A percentile compares a stretch with the other conserved stretches of the same genome.
These are phyloP conservation scores for Drosophila macrospina DNA, from an alignment of 2,888 invertebrate species.

Conservation along the genomic window DNA sequence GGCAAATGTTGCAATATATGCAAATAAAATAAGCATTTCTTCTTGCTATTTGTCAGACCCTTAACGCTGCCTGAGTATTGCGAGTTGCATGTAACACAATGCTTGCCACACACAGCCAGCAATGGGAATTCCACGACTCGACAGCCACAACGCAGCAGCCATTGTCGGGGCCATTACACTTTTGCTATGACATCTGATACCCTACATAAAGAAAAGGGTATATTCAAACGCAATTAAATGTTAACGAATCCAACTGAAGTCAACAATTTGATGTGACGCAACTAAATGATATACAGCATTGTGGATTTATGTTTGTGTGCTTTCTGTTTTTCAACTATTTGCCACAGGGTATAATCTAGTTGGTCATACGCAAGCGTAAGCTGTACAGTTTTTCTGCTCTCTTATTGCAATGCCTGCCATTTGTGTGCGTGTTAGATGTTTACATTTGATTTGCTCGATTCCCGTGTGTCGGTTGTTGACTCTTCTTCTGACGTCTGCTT, in stretches of 20 bases:
- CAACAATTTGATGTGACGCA: not conserved
- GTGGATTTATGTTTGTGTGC: not conserved
- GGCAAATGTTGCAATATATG: slow-evolving; percentile 71
- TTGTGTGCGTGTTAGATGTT: slow-evolving; percentile 50
- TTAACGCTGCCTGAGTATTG: slow-evolving; percentile 41
- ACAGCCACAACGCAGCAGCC: slow-evolving; percentile 20
- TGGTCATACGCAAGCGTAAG: not conserved
- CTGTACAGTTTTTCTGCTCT: slow-evolving; percentile 12
- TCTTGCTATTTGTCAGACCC: slow-evolving; percentile 62
- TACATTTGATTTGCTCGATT: slow-evolving; percentile 76
- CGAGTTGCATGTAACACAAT: slow-evolving; percentile 52
- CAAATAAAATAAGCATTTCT: slow-evolving; percentile 75
- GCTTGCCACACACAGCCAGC: slow-evolving; percentile 33
- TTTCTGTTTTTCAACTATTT: not conserved
- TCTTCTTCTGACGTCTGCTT: slow-evolving; percentile 15
- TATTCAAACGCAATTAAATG: too few relatives aligned
- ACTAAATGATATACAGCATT: not conserved
- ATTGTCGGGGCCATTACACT: slow-evolving; percentile 36
- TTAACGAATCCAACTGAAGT: not conserved
- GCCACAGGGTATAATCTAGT: slow-evolving; percentile 32
- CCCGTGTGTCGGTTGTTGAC: slow-evolving; percentile 43
- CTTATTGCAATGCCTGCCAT: slow-evolving; percentile 29
- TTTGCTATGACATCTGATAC: not conserved
- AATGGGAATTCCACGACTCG: slow-evolving; percentile 5
- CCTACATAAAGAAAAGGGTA: not conserved